Evolutionary conservation across 1,140 invertebrate genomes (phyloP).

Genomic region (Zaprionus lachaisei): DNA sequence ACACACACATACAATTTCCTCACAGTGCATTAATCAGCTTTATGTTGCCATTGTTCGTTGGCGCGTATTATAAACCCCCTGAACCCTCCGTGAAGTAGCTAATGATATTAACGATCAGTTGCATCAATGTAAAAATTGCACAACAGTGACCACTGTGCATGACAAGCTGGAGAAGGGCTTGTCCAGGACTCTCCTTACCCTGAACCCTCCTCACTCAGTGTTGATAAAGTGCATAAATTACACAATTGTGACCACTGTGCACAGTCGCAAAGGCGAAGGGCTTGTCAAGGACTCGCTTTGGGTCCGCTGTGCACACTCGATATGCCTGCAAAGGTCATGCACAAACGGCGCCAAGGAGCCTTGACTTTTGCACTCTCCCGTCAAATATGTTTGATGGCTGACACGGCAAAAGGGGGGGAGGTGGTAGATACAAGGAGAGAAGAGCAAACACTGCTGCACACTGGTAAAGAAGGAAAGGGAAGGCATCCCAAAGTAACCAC

Average conservation of each 20-base stretch:
- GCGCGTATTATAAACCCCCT: conserved; percentile 24
- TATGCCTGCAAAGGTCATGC: conserved; percentile 68
- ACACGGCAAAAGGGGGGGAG: conserved; percentile 2
- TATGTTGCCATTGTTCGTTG: conserved; percentile 38
- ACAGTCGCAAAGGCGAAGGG: conserved; percentile 10
- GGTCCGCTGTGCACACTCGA: conserved; percentile 41
- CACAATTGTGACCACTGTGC: conserved; percentile 58
- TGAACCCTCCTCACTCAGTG: background rate
- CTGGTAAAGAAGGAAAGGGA: conserved; percentile 10
- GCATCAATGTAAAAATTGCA: conserved; percentile 25
- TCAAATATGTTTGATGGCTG: conserved; percentile 60
- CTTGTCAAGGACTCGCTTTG: conserved; percentile 62
- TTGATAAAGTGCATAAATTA: conserved; percentile 13
- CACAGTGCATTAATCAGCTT: conserved; percentile 70
- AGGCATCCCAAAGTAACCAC: conserved; percentile 27
- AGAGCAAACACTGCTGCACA: conserved; percentile 38
- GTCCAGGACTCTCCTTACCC: conserved; percentile 54
- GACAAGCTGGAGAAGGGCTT: conserved; percentile 27
- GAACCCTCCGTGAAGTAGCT: background rate
- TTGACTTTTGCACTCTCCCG: conserved; percentile 80
- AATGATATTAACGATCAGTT: conserved; percentile 15
- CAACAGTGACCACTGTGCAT: conserved; percentile 61
- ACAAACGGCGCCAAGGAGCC: conserved; percentile 61
- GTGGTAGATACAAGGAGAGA: background rate
- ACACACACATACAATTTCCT: conserved; percentile 47